Evolutionary conservation across 2,113 vertebrate species (phyloP).

Genomic region (Hystrix cristata): DNA sequence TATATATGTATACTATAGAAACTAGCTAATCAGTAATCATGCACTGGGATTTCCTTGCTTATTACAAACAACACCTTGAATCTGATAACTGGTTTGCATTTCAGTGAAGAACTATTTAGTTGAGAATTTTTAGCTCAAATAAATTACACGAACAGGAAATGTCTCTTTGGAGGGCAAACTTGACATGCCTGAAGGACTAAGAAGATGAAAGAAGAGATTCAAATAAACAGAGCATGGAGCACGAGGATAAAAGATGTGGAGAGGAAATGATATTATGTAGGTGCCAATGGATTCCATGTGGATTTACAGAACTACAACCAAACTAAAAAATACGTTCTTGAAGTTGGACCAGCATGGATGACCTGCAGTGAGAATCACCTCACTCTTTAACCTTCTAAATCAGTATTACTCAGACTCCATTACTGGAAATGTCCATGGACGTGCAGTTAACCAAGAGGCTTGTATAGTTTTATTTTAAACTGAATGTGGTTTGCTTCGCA

Average conservation of each 20-base stretch:
- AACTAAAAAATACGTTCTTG: background rate
- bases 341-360: background rate
- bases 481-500: background rate
- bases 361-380: background rate
- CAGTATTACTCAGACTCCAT: background rate
- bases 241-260: background rate
- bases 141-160: slow-evolving; percentile 36
- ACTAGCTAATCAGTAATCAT: background rate
- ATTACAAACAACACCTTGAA: slow-evolving; percentile 4
- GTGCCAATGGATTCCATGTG: background rate
- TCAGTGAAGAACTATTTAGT: background rate
- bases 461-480: background rate
- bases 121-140: slow-evolving; percentile 35
- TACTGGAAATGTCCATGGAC: background rate
- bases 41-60: slow-evolving; percentile 21
- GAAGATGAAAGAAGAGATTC: slow-evolving; percentile 53
- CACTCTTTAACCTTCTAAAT: background rate
- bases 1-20: background rate
- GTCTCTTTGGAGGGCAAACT: slow-evolving; percentile 44
- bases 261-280: background rate
- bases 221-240: slow-evolving; percentile 56
- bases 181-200: slow-evolving; percentile 53
- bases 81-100: background rate
- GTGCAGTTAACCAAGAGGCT: background rate
- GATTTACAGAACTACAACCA: background rate